phyloP scores from a whole-genome alignment of 92 coral and sea anemone genomes.

The Nematostella vectensis region DNA sequence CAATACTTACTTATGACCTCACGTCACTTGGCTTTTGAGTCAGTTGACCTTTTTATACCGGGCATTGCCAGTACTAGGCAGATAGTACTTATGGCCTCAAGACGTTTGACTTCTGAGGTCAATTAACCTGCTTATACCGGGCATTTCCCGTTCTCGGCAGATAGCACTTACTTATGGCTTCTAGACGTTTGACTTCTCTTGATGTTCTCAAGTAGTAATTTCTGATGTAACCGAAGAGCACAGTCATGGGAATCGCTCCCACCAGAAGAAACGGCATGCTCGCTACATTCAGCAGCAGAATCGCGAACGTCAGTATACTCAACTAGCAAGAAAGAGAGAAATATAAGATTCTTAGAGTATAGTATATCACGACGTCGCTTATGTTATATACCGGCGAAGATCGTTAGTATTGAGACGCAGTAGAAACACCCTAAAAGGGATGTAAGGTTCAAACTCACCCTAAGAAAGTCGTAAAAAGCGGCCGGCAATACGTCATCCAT shows the following conservation, averaged over 20 bases:
- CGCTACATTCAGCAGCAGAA: conserved; percentile 63
- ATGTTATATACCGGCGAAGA: no score
- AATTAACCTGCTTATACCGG: no score
- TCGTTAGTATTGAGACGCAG: no score
- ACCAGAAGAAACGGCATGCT: conserved; percentile 71
- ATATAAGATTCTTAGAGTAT: neutral
- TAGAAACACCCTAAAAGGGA: no score
- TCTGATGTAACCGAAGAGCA: conserved; percentile 55
- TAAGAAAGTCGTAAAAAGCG: conserved; percentile 52
- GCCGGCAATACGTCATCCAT: conserved; percentile 82
- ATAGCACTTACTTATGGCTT: conserved; percentile 71
- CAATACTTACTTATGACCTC: no score
- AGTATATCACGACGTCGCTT: no score
- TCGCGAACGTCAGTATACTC: conserved; percentile 44
- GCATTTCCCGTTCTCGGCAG: no score
- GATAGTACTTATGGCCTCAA: conserved; percentile 81
- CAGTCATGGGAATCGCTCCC: conserved; percentile 57
- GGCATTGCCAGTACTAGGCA: no score
- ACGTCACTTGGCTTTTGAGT: no score
- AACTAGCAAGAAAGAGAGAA: conserved; percentile 41
- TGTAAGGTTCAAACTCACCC: conserved; percentile 64
- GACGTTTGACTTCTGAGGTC: conserved; percentile 82
- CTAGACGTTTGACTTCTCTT: conserved; percentile 82
- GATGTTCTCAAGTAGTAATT: conserved; percentile 72
- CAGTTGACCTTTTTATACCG: no score